phyloP scores from a whole-genome alignment of 2,797 vertebrate species.

The Natrix natrix region DNA sequence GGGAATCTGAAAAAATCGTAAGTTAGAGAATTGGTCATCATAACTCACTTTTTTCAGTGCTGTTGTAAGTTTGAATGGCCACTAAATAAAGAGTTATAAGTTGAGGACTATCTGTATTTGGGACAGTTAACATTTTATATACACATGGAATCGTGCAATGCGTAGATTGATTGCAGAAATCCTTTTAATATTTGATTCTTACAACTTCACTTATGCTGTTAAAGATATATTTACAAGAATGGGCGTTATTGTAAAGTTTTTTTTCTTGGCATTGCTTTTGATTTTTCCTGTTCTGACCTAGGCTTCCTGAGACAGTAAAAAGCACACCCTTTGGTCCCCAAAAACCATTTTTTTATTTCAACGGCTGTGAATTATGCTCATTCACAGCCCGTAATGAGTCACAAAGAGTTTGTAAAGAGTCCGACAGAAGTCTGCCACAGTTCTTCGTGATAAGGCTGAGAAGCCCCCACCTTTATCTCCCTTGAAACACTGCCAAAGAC shows the following conservation, averaged over 20 bases:
- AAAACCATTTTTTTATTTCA: no score
- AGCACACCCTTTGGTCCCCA: no score
- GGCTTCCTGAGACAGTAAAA: no score
- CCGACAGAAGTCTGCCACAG: no score
- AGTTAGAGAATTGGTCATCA: background rate
- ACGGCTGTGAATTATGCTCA: no score
- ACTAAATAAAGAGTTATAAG: background rate
- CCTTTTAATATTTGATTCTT: background rate
- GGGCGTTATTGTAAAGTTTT: background rate
- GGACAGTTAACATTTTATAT: background rate
- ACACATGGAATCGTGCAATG: background rate
- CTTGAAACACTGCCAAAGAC: no score
- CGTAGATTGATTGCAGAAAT: background rate
- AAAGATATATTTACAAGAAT: background rate
- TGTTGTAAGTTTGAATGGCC: background rate
- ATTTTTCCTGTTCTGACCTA: background rate
- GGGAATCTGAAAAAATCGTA: background rate
- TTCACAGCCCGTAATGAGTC: no score
- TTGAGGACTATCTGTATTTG: background rate
- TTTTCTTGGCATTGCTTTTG: background rate
- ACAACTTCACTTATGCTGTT: background rate
- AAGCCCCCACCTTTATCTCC: no score
- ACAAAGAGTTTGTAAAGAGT: no score
- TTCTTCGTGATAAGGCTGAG: no score
- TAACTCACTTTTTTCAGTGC: background rate